Percentiles rank a stretch among this genome's conserved stretches.
phyloP scores from a whole-genome alignment of 2,888 invertebrate species.

The Colostygia pectinataria region DNA sequence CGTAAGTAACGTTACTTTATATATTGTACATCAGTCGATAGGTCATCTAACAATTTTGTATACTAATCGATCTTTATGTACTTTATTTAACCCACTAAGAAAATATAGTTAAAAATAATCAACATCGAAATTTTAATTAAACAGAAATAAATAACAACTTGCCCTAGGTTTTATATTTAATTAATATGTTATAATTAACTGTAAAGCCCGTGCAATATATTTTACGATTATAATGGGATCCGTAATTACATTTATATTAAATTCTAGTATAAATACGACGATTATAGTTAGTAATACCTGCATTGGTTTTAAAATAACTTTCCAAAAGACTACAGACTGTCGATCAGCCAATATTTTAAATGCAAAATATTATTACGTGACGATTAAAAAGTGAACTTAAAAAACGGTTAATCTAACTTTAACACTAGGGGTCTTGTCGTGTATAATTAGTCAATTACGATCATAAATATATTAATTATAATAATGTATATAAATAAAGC shows the following conservation, averaged over 20 bases:
- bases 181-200: slow-evolving; percentile 80
- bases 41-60: slow-evolving; percentile 81
- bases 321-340: slow-evolving; percentile 69
- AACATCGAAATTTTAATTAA: slow-evolving; percentile 72
- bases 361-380: slow-evolving; percentile 61
- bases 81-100: slow-evolving; percentile 80
- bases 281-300: slow-evolving; percentile 82
- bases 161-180: slow-evolving; percentile 77
- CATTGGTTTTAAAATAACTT: slow-evolving; percentile 79
- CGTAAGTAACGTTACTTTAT: slow-evolving; percentile 79
- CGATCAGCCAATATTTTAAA: slow-evolving; percentile 66
- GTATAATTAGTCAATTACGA: slow-evolving; percentile 84
- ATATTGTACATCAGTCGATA: slow-evolving; percentile 83
- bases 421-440: slow-evolving; percentile 74
- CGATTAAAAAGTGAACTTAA: slow-evolving; percentile 70
- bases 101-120: slow-evolving; percentile 78
- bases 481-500: slow-evolving; percentile 42
- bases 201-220: slow-evolving; percentile 81
- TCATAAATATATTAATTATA: slow-evolving; percentile 74
- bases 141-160: slow-evolving; percentile 86
- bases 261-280: slow-evolving; percentile 81
- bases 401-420: slow-evolving; percentile 73
- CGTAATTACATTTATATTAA: slow-evolving; percentile 80
- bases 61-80: slow-evolving; percentile 79
- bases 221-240: slow-evolving; percentile 73